A percentile compares a stretch with the other conserved stretches of the same genome.
Conservation (phyloP, 2,888 invertebrate genomes). For the Lepidochrysops patricia region DNA sequence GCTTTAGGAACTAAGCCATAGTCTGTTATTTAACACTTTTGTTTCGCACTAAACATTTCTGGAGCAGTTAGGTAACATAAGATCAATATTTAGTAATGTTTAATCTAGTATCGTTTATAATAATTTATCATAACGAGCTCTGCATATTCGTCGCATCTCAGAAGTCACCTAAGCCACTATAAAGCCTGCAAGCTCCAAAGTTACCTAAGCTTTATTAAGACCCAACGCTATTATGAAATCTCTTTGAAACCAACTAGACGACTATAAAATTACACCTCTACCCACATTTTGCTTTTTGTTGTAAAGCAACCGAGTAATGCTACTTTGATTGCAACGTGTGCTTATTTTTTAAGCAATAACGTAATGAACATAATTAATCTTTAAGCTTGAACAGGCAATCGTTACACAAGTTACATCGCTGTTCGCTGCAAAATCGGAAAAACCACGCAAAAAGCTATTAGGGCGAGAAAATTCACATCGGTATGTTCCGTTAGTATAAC, state of each 20-base stretch:
- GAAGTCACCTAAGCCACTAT: conserved; percentile 3
- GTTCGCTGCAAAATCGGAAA: conserved; percentile 49
- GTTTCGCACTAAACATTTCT: not conserved
- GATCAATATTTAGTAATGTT: not conserved
- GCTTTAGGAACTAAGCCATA: too few species aligned
- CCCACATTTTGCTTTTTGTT: not conserved
- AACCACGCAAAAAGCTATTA: conserved; percentile 59
- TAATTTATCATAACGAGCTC: conserved; percentile 13
- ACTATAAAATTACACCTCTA: conserved; percentile 4
- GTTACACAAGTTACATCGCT: conserved; percentile 50
- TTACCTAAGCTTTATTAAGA: conserved; percentile 37
- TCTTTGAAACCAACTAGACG: not conserved
- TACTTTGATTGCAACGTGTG: not conserved
- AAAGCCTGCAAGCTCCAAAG: too few species aligned
- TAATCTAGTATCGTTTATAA: conserved; percentile 7
- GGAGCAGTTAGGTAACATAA: not conserved
- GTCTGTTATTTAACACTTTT: not conserved
- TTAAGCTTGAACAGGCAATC: conserved; percentile 6
- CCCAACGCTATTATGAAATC: conserved; percentile 46
- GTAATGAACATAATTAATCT: conserved; percentile 13
- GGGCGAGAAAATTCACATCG: conserved; percentile 73
- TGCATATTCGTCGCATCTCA: conserved; percentile 22
- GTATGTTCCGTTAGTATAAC: conserved; percentile 67
- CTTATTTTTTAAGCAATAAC: conserved; percentile 3
- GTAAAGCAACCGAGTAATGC: not conserved